Evolutionary conservation across 2,888 invertebrate species (phyloP).

Genomic region (Lycophotia porphyrea): DNA sequence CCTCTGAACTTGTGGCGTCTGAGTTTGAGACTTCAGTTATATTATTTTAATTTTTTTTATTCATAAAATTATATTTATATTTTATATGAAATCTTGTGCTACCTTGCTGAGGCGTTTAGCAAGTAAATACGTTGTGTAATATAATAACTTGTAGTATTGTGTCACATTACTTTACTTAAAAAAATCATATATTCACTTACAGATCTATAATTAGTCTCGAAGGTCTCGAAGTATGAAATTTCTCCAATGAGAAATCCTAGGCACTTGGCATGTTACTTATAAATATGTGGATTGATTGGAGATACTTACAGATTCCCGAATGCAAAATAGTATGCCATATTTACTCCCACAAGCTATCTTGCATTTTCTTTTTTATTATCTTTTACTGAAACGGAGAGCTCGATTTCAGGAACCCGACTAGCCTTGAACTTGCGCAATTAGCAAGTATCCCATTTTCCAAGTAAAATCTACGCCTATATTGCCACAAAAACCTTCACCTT

Average conservation of each 20-base stretch:
- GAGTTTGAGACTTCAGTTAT: constrained; percentile 7
- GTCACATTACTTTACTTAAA: not conserved
- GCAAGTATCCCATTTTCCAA: not conserved
- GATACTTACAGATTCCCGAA: not conserved
- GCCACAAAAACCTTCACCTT: not conserved
- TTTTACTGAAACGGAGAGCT: not conserved
- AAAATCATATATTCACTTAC: no score
- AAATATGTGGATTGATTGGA: not conserved
- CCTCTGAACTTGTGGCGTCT: constrained; percentile 18
- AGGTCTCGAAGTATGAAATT: no score
- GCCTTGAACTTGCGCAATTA: not conserved
- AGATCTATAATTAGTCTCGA: no score
- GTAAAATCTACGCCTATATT: not conserved
- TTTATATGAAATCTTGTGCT: constrained; percentile 23
- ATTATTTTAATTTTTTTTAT: no score
- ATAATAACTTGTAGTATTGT: not conserved
- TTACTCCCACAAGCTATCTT: not conserved
- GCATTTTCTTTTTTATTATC: not conserved
- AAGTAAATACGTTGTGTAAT: not conserved
- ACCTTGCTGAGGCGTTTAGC: not conserved
- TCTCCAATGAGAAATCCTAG: not conserved
- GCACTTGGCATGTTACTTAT: not conserved
- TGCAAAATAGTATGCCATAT: not conserved
- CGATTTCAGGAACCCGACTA: no score
- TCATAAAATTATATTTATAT: no score